Percentiles rank a stretch among this genome's conserved stretches.
Conservation (phyloP, 1,140 invertebrate genomes). For the Solenopsis fugax region DNA sequence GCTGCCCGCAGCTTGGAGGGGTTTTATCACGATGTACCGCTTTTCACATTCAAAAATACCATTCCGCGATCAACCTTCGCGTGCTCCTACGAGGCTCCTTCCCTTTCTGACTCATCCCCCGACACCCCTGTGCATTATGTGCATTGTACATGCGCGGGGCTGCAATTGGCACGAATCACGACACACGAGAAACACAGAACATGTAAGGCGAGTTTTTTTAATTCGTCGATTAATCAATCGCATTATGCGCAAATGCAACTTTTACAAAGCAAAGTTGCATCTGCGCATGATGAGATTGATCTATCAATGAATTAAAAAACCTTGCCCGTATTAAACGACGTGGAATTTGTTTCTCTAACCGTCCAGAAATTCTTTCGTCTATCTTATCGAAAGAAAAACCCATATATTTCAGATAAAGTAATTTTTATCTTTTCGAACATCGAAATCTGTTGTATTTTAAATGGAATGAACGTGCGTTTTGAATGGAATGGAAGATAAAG, state of each 20-base stretch:
- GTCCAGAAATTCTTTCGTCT: not conserved
- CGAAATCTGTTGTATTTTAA: not conserved
- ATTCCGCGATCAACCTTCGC: not conserved
- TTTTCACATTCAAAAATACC: not conserved
- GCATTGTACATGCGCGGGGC: slow-evolving; percentile 19
- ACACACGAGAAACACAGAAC: not conserved
- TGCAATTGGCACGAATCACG: not conserved
- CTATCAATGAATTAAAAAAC: no score
- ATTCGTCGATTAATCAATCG: no score
- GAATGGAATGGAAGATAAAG: not conserved
- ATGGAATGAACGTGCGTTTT: not conserved
- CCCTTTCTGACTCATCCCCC: no score
- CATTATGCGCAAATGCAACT: no score
- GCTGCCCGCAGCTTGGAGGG: no score
- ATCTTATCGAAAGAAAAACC: not conserved
- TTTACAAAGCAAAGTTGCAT: no score
- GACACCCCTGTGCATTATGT: no score
- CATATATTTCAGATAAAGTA: not conserved
- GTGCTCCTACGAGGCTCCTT: no score
- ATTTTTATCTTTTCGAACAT: not conserved
- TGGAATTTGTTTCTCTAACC: not conserved
- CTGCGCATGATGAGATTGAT: no score
- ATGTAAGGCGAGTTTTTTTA: no score
- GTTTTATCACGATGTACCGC: no score
- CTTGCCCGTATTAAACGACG: not conserved